Base-by-base conservation (phyloP, 92 coral and sea anemone species). In the Bergia puertoricense region DNA sequence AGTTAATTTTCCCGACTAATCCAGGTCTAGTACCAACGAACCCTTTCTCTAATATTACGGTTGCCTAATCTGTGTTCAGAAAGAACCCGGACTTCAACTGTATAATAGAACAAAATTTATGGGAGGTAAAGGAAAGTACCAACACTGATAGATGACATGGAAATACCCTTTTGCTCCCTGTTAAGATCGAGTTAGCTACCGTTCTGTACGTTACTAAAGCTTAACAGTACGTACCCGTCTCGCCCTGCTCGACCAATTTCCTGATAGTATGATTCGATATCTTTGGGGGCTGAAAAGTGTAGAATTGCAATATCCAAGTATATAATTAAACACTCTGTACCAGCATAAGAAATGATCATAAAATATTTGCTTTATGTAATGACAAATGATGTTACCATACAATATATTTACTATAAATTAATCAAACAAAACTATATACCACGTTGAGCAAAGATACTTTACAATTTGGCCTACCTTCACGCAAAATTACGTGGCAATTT, bases 181-280 rank as follows among this genome's bases (percentile, higher is more conserved):
- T 62, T 62, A 23, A 16, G 23, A 18, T 20, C 18, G 23, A 62
- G 68, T 62, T 62, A 62, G 68, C 68, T 16, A 42, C 46, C 20
- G 54, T 65, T 20, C 39, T 16, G 56, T 39, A 11, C 8, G 14
- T 62, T 36, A 57, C 79, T 8, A 2, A 3, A 74, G 37, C 76
- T 15, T n/a, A 14, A 51, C 22, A 66, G 43, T 46, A 91, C 96
- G 3, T 45, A 97, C 99, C 99, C 99, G 88, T 97, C 99, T 40
- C 99, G 90, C 6, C 99, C 99, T 13, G 99, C 99, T 65, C 99
- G 82, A 1, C 99, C 99, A 69, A 97, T 97, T 85, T 97, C 99
- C 71, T 97, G 99, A 89, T 97, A 97, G 86, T 97, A 97, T 1
- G 98, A 95, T 76, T 97, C 99, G 11, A 97, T 95, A 86, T 97